Percentiles rank a stretch among this genome's conserved stretches.
Conservation (phyloP, 2,113 vertebrate genomes). For the Chiloscyllium plagiosum region DNA sequence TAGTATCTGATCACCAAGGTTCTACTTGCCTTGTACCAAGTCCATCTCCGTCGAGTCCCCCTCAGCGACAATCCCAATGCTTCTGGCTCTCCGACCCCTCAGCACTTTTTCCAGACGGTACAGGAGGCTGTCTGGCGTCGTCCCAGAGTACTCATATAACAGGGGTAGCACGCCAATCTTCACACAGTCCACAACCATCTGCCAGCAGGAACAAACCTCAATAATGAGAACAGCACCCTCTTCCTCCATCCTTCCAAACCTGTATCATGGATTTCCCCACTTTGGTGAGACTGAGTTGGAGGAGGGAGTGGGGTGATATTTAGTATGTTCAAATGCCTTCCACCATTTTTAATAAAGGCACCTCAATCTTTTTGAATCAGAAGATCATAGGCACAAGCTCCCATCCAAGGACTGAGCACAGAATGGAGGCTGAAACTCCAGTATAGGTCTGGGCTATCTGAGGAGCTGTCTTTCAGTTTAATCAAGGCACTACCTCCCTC, state of each 20-base stretch:
- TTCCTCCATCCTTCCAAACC: no score
- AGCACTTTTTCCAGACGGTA: slow-evolving; percentile 54
- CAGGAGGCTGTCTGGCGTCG: slow-evolving; percentile 60
- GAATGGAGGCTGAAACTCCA: not conserved
- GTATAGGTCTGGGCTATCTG: not conserved
- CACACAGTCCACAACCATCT: slow-evolving; percentile 67
- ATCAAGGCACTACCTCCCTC: not conserved
- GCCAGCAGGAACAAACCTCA: slow-evolving; percentile 12
- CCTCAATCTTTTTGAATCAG: not conserved
- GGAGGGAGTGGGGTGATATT: not conserved
- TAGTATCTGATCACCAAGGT: not conserved
- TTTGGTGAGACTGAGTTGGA: not conserved
- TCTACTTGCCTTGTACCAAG: slow-evolving; percentile 59
- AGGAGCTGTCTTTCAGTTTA: not conserved
- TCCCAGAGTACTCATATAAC: slow-evolving; percentile 63
- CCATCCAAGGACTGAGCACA: not conserved
- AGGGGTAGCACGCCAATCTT: slow-evolving; percentile 53
- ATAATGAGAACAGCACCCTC: not conserved
- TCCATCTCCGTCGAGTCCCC: slow-evolving; percentile 64
- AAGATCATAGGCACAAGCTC: not conserved
- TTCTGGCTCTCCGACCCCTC: slow-evolving; percentile 53
- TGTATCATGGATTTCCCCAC: not conserved
- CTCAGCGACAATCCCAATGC: slow-evolving; percentile 65
- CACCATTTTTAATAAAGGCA: not conserved
- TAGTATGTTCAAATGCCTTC: not conserved